These are phyloP conservation scores for Synanthedon formicaeformis DNA, from an alignment of 2,888 invertebrate species.

Conservation along the genomic window DNA sequence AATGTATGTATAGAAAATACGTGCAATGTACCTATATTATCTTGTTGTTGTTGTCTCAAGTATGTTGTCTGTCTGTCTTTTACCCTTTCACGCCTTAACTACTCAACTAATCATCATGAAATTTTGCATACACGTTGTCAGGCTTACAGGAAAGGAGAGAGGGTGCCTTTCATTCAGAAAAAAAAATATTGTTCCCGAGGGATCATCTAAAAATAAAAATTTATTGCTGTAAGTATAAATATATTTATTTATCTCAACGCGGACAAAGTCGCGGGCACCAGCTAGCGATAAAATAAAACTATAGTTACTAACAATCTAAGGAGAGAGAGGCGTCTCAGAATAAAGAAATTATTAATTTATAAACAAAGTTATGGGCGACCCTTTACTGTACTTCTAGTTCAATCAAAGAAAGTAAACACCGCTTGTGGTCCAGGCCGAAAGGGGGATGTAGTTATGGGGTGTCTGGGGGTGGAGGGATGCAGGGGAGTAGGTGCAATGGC, in stretches of 20 bases:
- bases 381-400: slow-evolving; percentile 47
- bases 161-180: too few species aligned
- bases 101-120: too few species aligned
- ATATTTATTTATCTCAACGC: background rate
- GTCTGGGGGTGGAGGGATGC: slow-evolving; percentile 16
- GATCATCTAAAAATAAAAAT: too few species aligned
- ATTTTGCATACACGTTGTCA: too few species aligned
- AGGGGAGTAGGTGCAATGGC: slow-evolving; percentile 25
- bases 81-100: too few species aligned
- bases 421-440: slow-evolving; percentile 18
- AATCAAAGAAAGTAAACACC: slow-evolving; percentile 58
- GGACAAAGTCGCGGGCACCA: background rate
- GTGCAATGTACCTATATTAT: too few species aligned
- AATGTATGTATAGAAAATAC: background rate
- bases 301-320: background rate
- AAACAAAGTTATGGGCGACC: slow-evolving; percentile 31
- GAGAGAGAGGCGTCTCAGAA: slow-evolving; percentile 11
- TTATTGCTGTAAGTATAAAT: too few species aligned
- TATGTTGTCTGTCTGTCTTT: too few species aligned
- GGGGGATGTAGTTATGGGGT: slow-evolving; percentile 1
- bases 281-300: background rate
- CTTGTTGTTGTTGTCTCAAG: too few species aligned
- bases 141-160: too few species aligned
- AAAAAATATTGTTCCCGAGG: too few species aligned
- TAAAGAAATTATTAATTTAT: slow-evolving; percentile 41